Base-by-base conservation (phyloP, 53 echinoderm and acorn worm genomes). In the Echinometra lucunter region DNA sequence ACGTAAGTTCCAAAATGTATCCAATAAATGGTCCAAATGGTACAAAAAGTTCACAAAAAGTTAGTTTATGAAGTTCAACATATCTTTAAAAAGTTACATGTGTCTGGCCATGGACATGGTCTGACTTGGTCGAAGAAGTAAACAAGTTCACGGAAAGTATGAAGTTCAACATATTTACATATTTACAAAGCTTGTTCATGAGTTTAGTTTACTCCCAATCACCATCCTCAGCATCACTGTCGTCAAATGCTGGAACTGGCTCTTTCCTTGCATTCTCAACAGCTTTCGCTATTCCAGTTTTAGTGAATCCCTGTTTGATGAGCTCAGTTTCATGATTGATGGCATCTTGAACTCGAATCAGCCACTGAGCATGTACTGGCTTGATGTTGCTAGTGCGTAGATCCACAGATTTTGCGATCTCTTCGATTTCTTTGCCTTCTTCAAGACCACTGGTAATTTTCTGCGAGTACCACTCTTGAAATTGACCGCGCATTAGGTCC, bases 201-300 rank as follows among this genome's bases (percentile, higher is more conserved):
- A 66, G 66, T 66, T 66, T 23, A 1, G 21, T 35, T 85, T 88
- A 7, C 94, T 94, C 94, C 94, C 94, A 94, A 15, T 94, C 94
- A 37, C 94, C 94, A n/a, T 57, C 60, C 88, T 94, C 94, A n/a
- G 94, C 88, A 94, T 94, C 94, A 45, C 94, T 94, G 58, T 94
- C 94, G 34, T 94, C 88, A 37, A 7, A 57, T 30, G 88, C 57
- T 28, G 94, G 94, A 13, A 94, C 66, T 7, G 94, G 58, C 19
- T 32, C 94, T 32, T 37, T 32, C 12, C 94, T 47, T 45, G 88
- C 88, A 89, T 94, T 63, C 88, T 88, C 53, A 1, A 89, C 88
- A 37, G 94, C 94, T 58, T 94, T 89, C 13, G 88, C 88, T 18
- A 94, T 94, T 42, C 94, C 94, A 88, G 94, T 94, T 37, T 89